Evolutionary conservation across 2,113 vertebrate species (phyloP).

Genomic region (Tretioscincus oriximinensis): DNA sequence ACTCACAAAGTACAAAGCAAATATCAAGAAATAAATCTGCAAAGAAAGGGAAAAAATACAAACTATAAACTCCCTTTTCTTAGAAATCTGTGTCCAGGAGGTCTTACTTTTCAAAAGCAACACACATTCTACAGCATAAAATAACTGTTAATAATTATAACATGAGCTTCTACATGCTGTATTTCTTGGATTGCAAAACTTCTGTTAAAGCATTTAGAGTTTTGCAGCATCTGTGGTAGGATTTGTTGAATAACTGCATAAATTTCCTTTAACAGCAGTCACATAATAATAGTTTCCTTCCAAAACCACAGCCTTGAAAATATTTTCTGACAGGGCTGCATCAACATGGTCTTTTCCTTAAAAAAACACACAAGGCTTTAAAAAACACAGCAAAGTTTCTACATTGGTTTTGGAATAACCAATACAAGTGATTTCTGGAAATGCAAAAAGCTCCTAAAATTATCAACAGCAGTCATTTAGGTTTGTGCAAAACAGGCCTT

Average conservation of each 20-base stretch:
- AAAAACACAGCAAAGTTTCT: neutral
- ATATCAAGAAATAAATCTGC: neutral
- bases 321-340: too few species aligned
- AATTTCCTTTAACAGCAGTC: constrained; percentile 51
- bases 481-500: too few species aligned
- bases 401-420: neutral
- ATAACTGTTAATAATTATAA: constrained; percentile 68
- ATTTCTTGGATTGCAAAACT: constrained; percentile 42
- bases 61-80: constrained; percentile 56
- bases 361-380: neutral
- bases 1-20: neutral
- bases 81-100: constrained; percentile 76
- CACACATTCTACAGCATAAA: constrained; percentile 74
- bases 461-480: constrained; percentile 61
- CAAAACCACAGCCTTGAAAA: neutral
- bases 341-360: too few species aligned
- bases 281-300: constrained; percentile 54
- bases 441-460: constrained; percentile 67
- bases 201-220: constrained; percentile 49
- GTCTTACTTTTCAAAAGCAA: constrained; percentile 69
- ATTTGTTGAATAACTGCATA: constrained; percentile 65
- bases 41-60: constrained; percentile 32
- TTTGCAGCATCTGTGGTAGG: constrained; percentile 45
- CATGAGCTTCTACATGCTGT: constrained; percentile 54
- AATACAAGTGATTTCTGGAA: neutral